Conservation (phyloP, 2,113 vertebrate species). For the Aphyosemion australe region DNA sequence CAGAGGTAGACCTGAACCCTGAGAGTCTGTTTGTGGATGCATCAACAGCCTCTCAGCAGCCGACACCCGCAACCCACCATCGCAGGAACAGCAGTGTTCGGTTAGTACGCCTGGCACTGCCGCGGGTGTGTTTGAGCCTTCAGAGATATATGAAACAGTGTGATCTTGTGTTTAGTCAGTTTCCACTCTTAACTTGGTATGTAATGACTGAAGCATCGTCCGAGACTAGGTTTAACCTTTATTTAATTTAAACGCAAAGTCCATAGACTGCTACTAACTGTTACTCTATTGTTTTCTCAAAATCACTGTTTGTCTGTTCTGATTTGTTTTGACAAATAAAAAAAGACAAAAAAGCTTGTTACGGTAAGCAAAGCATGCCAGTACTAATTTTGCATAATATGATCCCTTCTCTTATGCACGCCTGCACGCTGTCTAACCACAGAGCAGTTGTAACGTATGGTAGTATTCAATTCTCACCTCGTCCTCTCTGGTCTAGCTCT, state of each 20-base stretch:
- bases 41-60: slow-evolving; percentile 72
- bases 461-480: slow-evolving; percentile 72
- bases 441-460: slow-evolving; percentile 73
- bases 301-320: slow-evolving; percentile 63
- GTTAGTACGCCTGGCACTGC: slow-evolving; percentile 75
- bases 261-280: slow-evolving; percentile 60
- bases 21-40: slow-evolving; percentile 90
- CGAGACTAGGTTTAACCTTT: too few relatives aligned
- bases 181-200: slow-evolving; percentile 11
- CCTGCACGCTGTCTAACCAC: slow-evolving; percentile 73
- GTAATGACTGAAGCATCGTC: too few relatives aligned
- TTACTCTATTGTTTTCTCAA: slow-evolving; percentile 68
- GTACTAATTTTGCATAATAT: slow-evolving; percentile 67
- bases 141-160: slow-evolving; percentile 12
- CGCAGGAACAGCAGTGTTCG: slow-evolving; percentile 91
- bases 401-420: slow-evolving; percentile 72
- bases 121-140: slow-evolving; percentile 41
- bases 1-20: slow-evolving; percentile 95
- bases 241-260: too few relatives aligned
- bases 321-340: slow-evolving; percentile 44
- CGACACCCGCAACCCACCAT: slow-evolving; percentile 76
- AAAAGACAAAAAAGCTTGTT: slow-evolving; percentile 70
- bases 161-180: slow-evolving; percentile 25
- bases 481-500: slow-evolving; percentile 69
- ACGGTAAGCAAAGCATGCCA: slow-evolving; percentile 73